A percentile compares a stretch with the other conserved stretches of the same genome.
Evolutionary conservation across 37 sponge, comb jelly and placozoan species (phyloP).

Genomic region (Chondrosia reniformis): DNA sequence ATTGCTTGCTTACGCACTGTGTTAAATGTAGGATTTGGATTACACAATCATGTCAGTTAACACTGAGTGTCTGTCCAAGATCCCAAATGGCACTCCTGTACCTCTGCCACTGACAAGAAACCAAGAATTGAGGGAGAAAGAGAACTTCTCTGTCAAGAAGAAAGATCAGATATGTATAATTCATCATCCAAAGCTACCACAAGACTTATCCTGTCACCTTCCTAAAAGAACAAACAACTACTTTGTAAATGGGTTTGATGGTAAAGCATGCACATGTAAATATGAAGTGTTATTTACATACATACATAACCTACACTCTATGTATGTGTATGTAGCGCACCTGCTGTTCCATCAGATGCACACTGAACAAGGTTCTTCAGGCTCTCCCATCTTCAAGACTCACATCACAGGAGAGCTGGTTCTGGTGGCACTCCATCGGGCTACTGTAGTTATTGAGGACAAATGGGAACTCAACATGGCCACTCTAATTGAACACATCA

Average conservation of each 20-base stretch:
- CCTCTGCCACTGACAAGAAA: background rate
- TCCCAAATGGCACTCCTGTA: background rate
- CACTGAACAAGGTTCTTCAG: background rate
- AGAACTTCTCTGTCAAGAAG: background rate
- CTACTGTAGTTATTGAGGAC: background rate
- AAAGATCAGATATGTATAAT: background rate
- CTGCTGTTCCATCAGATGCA: background rate
- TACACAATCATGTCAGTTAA: background rate
- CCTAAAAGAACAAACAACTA: too few species aligned
- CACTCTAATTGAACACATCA: too few species aligned
- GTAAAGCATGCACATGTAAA: too few species aligned
- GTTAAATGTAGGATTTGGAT: background rate
- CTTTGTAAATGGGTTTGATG: too few species aligned
- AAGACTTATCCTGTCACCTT: too few species aligned
- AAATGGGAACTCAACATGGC: too few species aligned
- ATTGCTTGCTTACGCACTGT: too few species aligned
- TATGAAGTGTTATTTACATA: too few species aligned
- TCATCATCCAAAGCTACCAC: background rate
- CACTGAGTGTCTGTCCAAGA: background rate
- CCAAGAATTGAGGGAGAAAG: too few species aligned
- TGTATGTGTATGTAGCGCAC: background rate
- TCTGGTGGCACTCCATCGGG: background rate
- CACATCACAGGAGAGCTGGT: background rate
- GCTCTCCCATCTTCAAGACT: constrained; percentile 10
- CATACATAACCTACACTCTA: too few species aligned